Conservation (phyloP, 2,797 vertebrate genomes). For the Hemibagrus guttatus region DNA sequence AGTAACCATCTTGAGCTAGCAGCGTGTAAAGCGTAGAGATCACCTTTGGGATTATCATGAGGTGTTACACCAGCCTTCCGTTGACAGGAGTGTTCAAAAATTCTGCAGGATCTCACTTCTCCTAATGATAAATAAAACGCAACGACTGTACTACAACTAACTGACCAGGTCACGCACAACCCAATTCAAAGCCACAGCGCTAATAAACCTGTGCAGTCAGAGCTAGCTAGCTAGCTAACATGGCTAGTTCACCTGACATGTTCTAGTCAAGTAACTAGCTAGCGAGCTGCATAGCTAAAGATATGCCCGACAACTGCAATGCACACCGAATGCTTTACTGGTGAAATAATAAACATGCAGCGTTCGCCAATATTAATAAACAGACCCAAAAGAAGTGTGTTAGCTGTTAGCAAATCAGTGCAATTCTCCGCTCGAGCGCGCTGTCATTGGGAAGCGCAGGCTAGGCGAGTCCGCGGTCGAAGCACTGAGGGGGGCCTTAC, state of each 20-base stretch:
- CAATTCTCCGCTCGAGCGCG: conserved; percentile 64
- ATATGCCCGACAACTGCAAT: background rate
- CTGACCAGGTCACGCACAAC: background rate
- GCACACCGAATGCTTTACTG: no score
- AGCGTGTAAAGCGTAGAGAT: background rate
- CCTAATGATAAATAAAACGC: background rate
- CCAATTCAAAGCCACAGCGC: background rate
- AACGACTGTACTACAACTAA: background rate
- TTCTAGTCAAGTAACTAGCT: conserved; percentile 1
- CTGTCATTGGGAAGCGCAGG: conserved; percentile 71
- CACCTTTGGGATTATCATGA: background rate
- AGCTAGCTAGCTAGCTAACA: conserved; percentile 2
- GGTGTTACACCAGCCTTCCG: background rate
- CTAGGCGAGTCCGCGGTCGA: conserved; percentile 67
- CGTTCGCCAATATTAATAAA: no score
- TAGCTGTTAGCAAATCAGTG: background rate
- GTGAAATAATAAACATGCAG: background rate
- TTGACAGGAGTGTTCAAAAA: background rate
- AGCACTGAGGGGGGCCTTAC: conserved; percentile 61
- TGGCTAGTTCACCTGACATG: conserved; percentile 25
- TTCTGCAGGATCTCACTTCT: background rate
- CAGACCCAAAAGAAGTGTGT: background rate
- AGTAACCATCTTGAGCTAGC: background rate
- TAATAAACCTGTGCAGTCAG: background rate
- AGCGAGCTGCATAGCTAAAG: background rate